These are phyloP conservation scores for Melozone crissalis DNA, from an alignment of 2,113 vertebrate genomes.

Conservation along the genomic window DNA sequence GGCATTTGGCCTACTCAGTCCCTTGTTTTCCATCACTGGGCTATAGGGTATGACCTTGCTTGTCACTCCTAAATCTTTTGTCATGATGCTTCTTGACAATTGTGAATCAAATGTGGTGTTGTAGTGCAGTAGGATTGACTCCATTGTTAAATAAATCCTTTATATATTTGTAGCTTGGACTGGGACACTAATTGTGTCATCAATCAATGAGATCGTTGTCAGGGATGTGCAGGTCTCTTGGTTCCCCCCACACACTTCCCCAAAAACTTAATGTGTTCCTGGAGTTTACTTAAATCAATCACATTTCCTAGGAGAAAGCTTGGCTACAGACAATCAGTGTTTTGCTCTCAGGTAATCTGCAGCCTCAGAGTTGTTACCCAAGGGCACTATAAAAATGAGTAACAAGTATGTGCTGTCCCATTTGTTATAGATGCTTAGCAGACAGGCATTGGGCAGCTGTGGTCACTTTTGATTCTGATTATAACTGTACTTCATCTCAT, in stretches of 20 bases:
- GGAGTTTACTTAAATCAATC: not conserved
- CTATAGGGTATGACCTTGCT: not conserved
- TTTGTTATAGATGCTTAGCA: not conserved
- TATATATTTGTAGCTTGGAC: not conserved
- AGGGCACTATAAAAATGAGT: not conserved
- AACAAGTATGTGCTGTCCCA: not conserved
- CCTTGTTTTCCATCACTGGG: not conserved
- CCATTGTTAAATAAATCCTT: not conserved
- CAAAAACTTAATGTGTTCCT: accelerated
- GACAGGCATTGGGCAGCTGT: not conserved
- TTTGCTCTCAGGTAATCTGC: not conserved
- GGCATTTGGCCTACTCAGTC: not conserved
- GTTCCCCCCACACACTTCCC: not conserved
- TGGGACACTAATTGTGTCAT: not conserved
- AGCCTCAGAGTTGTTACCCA: not conserved
- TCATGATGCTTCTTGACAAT: not conserved
- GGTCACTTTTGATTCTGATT: not conserved
- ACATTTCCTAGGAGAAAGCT: not conserved
- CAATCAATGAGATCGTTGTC: accelerated
- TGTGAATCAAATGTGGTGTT: not conserved
- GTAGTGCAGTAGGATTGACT: not conserved
- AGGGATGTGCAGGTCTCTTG: not conserved
- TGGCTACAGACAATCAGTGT: not conserved
- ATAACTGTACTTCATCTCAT: not conserved
- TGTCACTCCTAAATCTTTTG: not conserved